Percentiles rank a stretch among this genome's conserved stretches.
phyloP scores from a whole-genome alignment of 2,888 invertebrate species.

The Cheilosia vernalis region DNA sequence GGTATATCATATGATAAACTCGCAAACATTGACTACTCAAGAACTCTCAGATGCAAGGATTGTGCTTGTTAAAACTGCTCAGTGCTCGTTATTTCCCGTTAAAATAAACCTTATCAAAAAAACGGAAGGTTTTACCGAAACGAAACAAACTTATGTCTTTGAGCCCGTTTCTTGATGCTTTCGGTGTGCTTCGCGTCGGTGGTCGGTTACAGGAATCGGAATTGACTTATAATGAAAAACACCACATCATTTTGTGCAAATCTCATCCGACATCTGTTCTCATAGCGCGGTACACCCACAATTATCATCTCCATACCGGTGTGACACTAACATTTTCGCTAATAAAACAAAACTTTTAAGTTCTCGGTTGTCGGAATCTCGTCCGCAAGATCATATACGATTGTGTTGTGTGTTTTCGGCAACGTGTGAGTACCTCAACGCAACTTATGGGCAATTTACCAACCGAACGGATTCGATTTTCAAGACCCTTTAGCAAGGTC shows the following conservation, averaged over 20 bases:
- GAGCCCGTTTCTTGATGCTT: neutral
- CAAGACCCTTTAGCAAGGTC: constrained; percentile 3
- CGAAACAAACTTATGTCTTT: neutral
- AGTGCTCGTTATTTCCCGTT: neutral
- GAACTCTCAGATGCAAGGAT: too few species aligned
- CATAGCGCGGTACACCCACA: neutral
- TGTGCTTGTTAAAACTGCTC: too few species aligned
- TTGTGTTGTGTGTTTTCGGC: constrained; percentile 29
- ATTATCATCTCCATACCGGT: constrained; percentile 11
- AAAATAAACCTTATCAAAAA: neutral
- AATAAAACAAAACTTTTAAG: constrained; percentile 24
- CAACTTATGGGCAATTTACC: constrained; percentile 29
- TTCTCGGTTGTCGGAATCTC: constrained; percentile 10
- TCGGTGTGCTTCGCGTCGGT: neutral
- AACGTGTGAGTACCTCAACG: neutral
- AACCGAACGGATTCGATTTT: neutral
- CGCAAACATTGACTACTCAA: too few species aligned
- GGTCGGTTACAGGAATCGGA: neutral
- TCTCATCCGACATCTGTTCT: neutral
- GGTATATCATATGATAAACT: too few species aligned
- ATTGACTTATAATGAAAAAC: neutral
- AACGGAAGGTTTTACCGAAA: neutral
- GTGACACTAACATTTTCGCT: constrained; percentile 13
- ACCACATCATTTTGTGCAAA: neutral
- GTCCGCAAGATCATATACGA: constrained; percentile 11